These are phyloP conservation scores for Lytechinus pictus DNA, from an alignment of 35 echinoderm and acorn worm genomes.

Conservation along the genomic window DNA sequence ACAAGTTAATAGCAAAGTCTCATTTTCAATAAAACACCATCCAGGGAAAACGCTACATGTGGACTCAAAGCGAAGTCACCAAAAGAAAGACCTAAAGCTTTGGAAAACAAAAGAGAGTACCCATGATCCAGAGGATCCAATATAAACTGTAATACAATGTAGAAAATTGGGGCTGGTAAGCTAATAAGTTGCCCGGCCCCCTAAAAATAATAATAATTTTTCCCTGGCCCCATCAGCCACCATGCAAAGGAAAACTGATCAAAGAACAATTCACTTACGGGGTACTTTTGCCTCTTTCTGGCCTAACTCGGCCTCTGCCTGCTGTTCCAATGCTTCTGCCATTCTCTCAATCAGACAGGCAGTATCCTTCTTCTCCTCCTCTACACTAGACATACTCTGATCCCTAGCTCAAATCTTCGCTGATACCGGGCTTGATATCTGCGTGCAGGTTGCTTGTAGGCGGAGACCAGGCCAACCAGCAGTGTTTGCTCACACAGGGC, in stretches of 20 bases:
- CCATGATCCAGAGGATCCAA: too few species aligned
- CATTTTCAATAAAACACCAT: too few species aligned
- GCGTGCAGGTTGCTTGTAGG: background rate
- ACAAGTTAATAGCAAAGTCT: too few species aligned
- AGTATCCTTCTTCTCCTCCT: slow-evolving; percentile 33
- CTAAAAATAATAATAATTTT: too few species aligned
- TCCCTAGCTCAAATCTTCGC: background rate
- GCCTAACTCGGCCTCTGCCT: background rate
- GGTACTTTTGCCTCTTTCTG: slow-evolving; percentile 14
- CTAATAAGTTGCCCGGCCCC: too few species aligned
- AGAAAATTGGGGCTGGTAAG: too few species aligned
- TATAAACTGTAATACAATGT: too few species aligned
- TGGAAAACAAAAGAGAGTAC: too few species aligned
- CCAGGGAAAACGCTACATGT: too few species aligned
- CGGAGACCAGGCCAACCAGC: background rate
- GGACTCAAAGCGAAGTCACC: too few species aligned
- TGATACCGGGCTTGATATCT: background rate
- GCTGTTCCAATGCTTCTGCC: slow-evolving; percentile 16
- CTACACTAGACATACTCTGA: slow-evolving; percentile 17
- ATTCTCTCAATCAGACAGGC: slow-evolving; percentile 8
- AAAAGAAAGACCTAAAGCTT: too few species aligned
- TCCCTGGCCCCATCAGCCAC: too few species aligned
- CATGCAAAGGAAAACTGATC: background rate
- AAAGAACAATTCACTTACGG: background rate
- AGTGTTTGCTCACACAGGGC: background rate